Percentiles rank a stretch among this genome's conserved stretches.
Conservation (phyloP, 2,113 vertebrate species). For the Tachuris rubrigastra region DNA sequence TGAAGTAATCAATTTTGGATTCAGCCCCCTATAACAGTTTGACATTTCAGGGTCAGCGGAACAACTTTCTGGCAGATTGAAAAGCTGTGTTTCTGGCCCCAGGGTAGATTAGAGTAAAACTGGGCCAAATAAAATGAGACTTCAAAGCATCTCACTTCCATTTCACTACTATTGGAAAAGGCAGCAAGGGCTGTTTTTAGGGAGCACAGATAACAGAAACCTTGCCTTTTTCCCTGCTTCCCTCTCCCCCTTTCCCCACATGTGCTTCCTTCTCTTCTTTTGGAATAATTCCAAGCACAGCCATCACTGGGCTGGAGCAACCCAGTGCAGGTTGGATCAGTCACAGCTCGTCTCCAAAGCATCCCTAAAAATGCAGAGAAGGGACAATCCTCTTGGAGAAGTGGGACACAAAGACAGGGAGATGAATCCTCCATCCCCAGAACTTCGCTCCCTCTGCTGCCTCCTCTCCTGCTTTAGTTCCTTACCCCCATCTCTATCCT, state of each 20-base stretch:
- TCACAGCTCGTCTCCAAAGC: neutral
- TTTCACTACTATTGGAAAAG: conserved; percentile 19
- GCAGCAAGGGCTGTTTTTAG: neutral
- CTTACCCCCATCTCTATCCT: neutral
- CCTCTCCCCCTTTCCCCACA: neutral
- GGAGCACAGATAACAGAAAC: neutral
- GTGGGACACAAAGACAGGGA: neutral
- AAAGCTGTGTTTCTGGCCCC: conserved; percentile 50
- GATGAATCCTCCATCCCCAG: fast-evolving
- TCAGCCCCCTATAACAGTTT: conserved; percentile 52
- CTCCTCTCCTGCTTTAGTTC: neutral
- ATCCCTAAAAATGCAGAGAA: neutral
- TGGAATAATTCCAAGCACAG: neutral
- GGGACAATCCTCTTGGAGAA: neutral
- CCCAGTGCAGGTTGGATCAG: no score
- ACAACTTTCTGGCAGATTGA: conserved; percentile 66
- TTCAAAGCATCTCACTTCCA: conserved; percentile 36
- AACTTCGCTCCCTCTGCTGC: neutral
- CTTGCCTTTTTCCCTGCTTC: neutral
- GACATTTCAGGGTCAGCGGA: conserved; percentile 72
- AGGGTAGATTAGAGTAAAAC: conserved; percentile 55
- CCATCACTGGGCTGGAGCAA: neutral
- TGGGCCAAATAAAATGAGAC: conserved; percentile 55
- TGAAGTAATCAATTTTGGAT: conserved; percentile 69
- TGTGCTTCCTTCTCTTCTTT: neutral